These are phyloP conservation scores for Caprella mutica DNA, from an alignment of 2,888 invertebrate species.

Conservation along the genomic window DNA sequence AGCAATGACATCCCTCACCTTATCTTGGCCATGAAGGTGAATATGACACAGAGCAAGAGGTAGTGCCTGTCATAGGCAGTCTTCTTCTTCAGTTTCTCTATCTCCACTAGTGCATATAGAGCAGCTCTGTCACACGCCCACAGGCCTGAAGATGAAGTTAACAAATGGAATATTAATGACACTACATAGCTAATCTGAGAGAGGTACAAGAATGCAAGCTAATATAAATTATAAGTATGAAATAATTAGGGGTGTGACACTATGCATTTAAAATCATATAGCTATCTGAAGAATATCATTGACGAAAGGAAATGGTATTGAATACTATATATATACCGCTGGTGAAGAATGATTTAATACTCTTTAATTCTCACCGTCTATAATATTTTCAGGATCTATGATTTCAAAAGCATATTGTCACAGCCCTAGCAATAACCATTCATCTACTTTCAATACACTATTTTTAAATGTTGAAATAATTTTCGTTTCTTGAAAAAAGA, in stretches of 20 bases:
- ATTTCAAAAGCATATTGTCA: too few relatives aligned
- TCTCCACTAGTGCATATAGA: slow-evolving; percentile 57
- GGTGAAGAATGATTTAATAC: too few relatives aligned
- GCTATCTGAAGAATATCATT: too few relatives aligned
- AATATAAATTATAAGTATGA: background rate
- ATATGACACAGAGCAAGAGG: slow-evolving; percentile 63
- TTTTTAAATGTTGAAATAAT: background rate
- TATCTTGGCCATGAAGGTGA: slow-evolving; percentile 62
- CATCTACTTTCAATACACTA: background rate
- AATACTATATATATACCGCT: too few relatives aligned
- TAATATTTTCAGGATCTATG: too few relatives aligned
- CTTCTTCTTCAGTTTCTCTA: slow-evolving; percentile 76
- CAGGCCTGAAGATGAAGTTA: slow-evolving; percentile 64
- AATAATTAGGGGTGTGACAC: too few relatives aligned
- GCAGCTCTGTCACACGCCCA: slow-evolving; percentile 87
- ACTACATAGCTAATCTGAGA: background rate
- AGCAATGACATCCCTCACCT: slow-evolving; percentile 40
- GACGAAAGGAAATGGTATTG: too few relatives aligned
- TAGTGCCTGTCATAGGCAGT: slow-evolving; percentile 82
- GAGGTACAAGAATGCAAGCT: background rate
- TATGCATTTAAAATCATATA: too few relatives aligned
- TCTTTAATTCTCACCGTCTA: too few relatives aligned
- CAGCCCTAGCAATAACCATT: too few relatives aligned
- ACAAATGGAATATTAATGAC: too few relatives aligned
- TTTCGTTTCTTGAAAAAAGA: too few relatives aligned